Conservation (phyloP, 2,888 invertebrate species). For the Masnerella sp. region DNA sequence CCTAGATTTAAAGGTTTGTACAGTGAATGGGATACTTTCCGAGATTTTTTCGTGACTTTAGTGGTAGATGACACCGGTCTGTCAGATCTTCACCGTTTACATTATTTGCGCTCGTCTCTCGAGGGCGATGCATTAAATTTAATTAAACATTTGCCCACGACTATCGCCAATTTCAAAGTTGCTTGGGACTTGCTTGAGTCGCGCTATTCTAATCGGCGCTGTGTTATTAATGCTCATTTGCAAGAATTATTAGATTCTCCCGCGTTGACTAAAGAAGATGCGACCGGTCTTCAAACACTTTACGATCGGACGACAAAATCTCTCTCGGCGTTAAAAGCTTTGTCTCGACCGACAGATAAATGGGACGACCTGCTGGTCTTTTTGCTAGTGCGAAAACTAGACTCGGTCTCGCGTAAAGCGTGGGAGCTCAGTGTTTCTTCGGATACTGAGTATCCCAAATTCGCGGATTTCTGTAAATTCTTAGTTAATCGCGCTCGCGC, state of each 20-base stretch:
- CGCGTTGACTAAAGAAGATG: slow-evolving; percentile 18
- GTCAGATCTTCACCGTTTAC: slow-evolving; percentile 3
- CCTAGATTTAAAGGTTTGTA: slow-evolving; percentile 10
- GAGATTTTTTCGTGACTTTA: slow-evolving; percentile 3
- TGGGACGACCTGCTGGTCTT: slow-evolving; percentile 50
- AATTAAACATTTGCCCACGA: slow-evolving; percentile 30
- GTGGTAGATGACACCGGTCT: neutral
- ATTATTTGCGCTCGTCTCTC: slow-evolving; percentile 9
- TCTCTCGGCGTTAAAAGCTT: slow-evolving; percentile 18
- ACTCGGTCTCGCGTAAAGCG: slow-evolving; percentile 39
- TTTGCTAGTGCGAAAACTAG: slow-evolving; percentile 38
- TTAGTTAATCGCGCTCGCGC: slow-evolving; percentile 6
- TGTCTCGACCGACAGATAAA: slow-evolving; percentile 33
- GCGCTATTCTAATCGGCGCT: slow-evolving; percentile 36
- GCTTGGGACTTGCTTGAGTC: slow-evolving; percentile 40
- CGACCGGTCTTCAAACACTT: slow-evolving; percentile 21
- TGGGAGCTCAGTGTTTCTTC: slow-evolving; percentile 33
- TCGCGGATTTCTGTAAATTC: slow-evolving; percentile 4
- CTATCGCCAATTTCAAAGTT: slow-evolving; percentile 36
- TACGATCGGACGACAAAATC: slow-evolving; percentile 37
- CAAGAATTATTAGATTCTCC: slow-evolving; percentile 29
- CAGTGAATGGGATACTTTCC: slow-evolving; percentile 12
- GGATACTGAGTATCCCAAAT: slow-evolving; percentile 3
- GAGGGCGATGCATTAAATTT: neutral
- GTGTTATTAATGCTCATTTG: slow-evolving; percentile 31